Base-by-base conservation (phyloP, 2,888 invertebrate species). In the Xylophagus ater region DNA sequence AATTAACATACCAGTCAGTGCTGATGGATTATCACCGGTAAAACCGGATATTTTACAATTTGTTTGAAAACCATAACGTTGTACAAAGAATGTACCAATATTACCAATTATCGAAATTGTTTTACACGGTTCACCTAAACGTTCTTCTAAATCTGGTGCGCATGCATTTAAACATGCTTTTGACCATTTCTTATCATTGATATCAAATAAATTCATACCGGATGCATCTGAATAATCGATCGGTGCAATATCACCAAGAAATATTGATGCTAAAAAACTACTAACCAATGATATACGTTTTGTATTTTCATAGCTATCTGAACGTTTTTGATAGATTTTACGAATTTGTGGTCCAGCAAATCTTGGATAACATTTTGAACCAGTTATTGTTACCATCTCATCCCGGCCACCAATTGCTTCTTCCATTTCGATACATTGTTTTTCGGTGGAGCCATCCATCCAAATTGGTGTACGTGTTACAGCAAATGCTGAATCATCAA, bases 321-420 rank as follows among this genome's bases (percentile, higher is more conserved):
- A 73, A 49, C 74, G 75, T 0, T 72, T 76, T 53, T 83, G 77
- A 49, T 70, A 74, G 49, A 96, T 74, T 71, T 93, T 96, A 23
- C 86, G 79, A 53, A 97, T 94, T 67, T 97, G 97, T 3, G 84
- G 73, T 3, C 88, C 96, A 0, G 96, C 93, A 66, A 93, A 96
- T 10, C 65, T 55, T 10, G 60, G 58, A 51, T 65, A 65, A 43
- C 65, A 62, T 43, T 61, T 63, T n/a, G 65, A 65, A 1, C 65
- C 65, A 3, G 61, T 62, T 7, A 58, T 47, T 19, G 48, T 46
- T 2, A 62, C 58, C 65, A 65, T 65, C 46, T 54, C 50, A 4
- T 49, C 49, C 1, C 54, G 54, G 2, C 65, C 92, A 3, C 92
- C 93, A 8, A 89, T 72, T 14, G 75, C 76, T 18, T 78, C 73